Percentiles rank a stretch among this genome's conserved stretches.
phyloP scores from a whole-genome alignment of 2,113 vertebrate genomes.

The Acinonyx jubatus region DNA sequence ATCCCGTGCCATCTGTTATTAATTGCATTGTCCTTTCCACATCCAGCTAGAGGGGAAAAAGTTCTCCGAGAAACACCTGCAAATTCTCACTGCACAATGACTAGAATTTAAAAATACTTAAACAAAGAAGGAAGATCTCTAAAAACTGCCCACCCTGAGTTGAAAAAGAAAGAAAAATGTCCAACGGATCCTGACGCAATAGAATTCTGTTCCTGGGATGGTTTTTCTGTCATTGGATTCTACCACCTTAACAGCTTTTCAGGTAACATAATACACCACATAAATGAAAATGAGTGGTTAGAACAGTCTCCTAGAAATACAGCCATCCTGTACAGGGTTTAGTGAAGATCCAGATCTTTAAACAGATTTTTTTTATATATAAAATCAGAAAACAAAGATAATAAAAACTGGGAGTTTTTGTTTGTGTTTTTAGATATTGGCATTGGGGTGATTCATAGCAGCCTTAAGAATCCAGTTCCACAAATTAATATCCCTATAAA shows the following conservation, averaged over 20 bases:
- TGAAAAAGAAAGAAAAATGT: constrained; percentile 42
- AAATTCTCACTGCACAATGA: constrained; percentile 83
- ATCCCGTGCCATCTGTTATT: constrained; percentile 96
- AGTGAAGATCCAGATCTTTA: constrained; percentile 43
- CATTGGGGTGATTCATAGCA: not conserved
- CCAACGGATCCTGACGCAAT: not conserved
- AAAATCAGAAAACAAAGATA: constrained; percentile 62
- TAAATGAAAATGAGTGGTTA: constrained; percentile 67
- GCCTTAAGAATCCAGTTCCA: constrained; percentile 22
- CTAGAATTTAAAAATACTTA: constrained; percentile 84
- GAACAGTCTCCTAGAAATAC: constrained; percentile 36
- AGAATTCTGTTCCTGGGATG: not conserved
- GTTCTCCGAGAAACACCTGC: constrained; percentile 86
- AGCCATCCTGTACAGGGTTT: not conserved
- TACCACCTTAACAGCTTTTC: constrained; percentile 22
- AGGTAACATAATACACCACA: constrained; percentile 46
- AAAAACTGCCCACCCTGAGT: constrained; percentile 56
- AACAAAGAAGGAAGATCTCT: constrained; percentile 47
- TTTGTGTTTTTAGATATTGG: not conserved
- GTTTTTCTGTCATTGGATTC: constrained; percentile 20
- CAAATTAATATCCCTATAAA: constrained; percentile 46
- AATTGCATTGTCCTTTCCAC: constrained; percentile 93
- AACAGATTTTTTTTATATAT: constrained; percentile 50
- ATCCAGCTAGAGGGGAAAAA: constrained; percentile 88
- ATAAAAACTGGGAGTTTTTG: not conserved